These are phyloP conservation scores for Enteromius argenteus DNA, from an alignment of 2,797 vertebrate species.

Conservation along the genomic window DNA sequence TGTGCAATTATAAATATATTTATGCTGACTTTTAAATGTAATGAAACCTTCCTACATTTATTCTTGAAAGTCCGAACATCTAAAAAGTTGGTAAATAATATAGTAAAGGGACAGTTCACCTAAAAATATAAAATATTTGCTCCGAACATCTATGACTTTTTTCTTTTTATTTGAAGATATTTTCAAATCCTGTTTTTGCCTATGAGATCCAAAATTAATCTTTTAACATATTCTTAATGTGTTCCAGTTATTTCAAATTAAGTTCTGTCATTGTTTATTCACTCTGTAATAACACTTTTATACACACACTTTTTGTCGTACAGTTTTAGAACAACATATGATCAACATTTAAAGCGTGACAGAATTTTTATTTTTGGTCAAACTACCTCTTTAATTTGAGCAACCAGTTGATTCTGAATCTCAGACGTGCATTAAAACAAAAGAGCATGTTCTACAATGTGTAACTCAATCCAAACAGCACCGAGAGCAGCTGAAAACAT, in stretches of 20 bases:
- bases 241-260: background rate
- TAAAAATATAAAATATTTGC: background rate
- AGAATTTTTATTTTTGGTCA: background rate
- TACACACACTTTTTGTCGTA: background rate
- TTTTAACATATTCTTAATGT: background rate
- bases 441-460: background rate
- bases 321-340: background rate
- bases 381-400: background rate
- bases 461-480: constrained; percentile 16
- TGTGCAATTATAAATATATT: background rate
- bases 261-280: background rate
- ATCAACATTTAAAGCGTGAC: background rate
- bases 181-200: background rate
- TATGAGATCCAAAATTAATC: background rate
- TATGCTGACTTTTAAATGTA: background rate
- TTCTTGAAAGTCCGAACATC: background rate
- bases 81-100: background rate
- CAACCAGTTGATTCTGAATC: background rate
- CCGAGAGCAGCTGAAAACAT: constrained; percentile 27
- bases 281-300: background rate
- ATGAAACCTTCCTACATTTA: background rate
- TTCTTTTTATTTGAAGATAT: background rate
- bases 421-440: constrained; percentile 16
- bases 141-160: background rate
- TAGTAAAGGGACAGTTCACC: too few relatives aligned